Base-by-base conservation (phyloP, 2,113 vertebrate genomes). In the Embiotoca jacksoni region DNA sequence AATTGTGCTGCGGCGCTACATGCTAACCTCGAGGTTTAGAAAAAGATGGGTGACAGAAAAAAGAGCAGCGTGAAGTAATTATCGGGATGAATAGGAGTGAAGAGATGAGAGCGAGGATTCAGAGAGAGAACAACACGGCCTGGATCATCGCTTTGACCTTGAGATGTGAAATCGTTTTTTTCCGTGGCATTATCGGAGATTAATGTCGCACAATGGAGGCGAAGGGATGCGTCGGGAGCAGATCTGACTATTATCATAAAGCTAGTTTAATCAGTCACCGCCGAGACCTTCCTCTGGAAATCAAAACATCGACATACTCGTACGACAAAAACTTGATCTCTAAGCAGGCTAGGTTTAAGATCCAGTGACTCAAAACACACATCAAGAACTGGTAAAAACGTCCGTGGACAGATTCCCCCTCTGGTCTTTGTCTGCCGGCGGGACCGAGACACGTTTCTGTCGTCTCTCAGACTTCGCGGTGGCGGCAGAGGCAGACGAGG, bases 321-420 rank as follows among this genome's bases (percentile, higher is more conserved):
- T 37, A 89, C 75, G 52, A 88, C 84, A 85, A 79, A 69, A 83
- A 85, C 60, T 54, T 53, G 68, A 84, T 75, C 72, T 86, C 77
- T 86, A 72, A 65, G 81, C 72, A 83, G 68, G 82, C 83, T 63
- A 77, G 50, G 41, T 67, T 50, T 23, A 23, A 62, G 46, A 85
- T 88, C 85, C 81, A 80, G 78, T 14, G 80, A 86, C 84, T 87
- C 57, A 83, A 73, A 75, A 88, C 65, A 64, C 68, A 89, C 81
- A 79, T 50, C 66, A 81, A 83, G 64, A 85, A 65, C 72, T 69
- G 75, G 66, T 78, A 35, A 56, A 75, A 86, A 66, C 23, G 23
- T 84, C 30, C 74, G 67, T 10, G 53, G 71, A 77, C n/a, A 47
- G 70, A 23, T 14, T 13, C 62, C 69, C 72, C 57, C 52, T 37